phyloP scores from a whole-genome alignment of 2,113 vertebrate species.

The Onychorhynchus coronatus region DNA sequence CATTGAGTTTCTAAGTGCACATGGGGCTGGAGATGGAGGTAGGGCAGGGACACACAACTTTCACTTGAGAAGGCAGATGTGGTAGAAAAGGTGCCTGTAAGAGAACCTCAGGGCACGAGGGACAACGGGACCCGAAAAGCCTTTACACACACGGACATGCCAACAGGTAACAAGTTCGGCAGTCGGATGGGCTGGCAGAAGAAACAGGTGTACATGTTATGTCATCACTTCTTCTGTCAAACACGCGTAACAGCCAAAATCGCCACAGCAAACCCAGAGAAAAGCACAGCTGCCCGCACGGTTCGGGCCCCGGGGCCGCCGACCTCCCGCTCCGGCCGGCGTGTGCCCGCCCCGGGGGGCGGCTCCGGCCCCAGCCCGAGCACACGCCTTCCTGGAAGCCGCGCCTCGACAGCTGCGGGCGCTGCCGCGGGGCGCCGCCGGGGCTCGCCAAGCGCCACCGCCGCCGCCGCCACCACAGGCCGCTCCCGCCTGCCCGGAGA shows the following conservation, averaged over 20 bases:
- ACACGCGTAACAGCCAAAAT: background rate
- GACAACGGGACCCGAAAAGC: fast-evolving
- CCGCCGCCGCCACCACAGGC: background rate
- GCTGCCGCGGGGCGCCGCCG: background rate
- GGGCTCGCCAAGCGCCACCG: too few relatives aligned
- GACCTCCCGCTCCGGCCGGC: too few relatives aligned
- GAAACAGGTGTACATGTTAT: fast-evolving
- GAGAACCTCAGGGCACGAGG: fast-evolving
- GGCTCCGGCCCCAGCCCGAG: background rate
- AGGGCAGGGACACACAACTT: background rate
- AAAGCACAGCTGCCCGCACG: fast-evolving
- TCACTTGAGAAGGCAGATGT: fast-evolving
- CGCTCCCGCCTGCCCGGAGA: too few relatives aligned
- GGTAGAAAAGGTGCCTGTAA: too few relatives aligned
- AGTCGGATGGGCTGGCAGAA: fast-evolving
- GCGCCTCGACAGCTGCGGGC: background rate
- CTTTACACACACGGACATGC: fast-evolving
- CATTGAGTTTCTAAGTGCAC: background rate
- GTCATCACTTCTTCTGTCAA: background rate
- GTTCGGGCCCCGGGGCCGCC: too few relatives aligned
- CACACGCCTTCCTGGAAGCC: fast-evolving
- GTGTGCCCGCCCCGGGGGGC: too few relatives aligned
- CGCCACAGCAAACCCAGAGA: too few relatives aligned
- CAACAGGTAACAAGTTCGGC: fast-evolving
- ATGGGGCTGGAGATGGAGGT: background rate